Percentiles rank a stretch among this genome's conserved stretches.
phyloP scores from a whole-genome alignment of 2,113 vertebrate genomes.

The Electrona antarctica region DNA sequence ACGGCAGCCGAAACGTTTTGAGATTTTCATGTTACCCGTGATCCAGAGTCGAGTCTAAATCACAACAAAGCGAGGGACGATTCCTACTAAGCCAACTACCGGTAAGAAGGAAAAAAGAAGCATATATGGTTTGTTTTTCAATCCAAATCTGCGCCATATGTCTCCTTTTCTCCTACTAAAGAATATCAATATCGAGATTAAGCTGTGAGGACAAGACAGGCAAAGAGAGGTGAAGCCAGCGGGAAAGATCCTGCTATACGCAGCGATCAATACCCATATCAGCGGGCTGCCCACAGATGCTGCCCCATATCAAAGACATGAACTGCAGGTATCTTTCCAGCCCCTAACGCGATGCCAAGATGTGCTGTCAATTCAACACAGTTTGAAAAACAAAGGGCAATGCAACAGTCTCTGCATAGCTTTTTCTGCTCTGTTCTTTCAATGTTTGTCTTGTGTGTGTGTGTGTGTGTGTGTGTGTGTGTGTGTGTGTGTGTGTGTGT shows the following conservation, averaged over 20 bases:
- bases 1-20: no score
- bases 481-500: no score
- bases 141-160: constrained; percentile 24
- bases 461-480: not conserved
- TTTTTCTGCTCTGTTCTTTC: no score
- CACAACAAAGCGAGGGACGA: constrained; percentile 12
- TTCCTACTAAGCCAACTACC: no score
- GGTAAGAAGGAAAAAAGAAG: constrained; percentile 14
- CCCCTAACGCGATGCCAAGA: constrained; percentile 50
- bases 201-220: constrained; percentile 39
- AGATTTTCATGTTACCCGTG: no score
- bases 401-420: not conserved
- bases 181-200: constrained; percentile 60
- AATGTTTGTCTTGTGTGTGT: not conserved
- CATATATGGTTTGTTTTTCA: constrained; percentile 27
- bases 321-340: constrained; percentile 45
- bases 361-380: constrained; percentile 23
- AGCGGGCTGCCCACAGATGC: constrained; percentile 56
- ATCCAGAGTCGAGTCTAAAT: constrained; percentile 1
- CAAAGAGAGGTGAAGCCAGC: constrained; percentile 49
- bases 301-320: constrained; percentile 64
- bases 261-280: constrained; percentile 65
- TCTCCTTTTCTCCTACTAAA: constrained; percentile 33
- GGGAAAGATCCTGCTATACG: constrained; percentile 53
- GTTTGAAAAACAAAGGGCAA: constrained; percentile 26